phyloP scores from a whole-genome alignment of 2,113 vertebrate species.

The Cyanoderma ruficeps region DNA sequence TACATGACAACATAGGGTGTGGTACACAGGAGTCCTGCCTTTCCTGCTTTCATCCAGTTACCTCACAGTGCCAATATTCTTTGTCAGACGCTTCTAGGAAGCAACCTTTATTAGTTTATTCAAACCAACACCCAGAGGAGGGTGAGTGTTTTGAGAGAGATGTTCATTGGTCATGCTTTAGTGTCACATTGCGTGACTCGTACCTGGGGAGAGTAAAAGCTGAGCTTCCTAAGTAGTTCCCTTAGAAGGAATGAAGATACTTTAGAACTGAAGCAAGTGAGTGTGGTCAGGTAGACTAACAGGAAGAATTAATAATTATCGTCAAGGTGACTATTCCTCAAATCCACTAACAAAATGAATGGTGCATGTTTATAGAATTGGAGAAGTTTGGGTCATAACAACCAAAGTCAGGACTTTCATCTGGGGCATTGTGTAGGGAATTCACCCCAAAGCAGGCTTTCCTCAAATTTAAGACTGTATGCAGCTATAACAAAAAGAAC shows the following conservation, averaged over 20 bases:
- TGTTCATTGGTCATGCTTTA: neutral
- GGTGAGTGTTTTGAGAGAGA: neutral
- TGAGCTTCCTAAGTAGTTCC: neutral
- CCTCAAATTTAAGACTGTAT: neutral
- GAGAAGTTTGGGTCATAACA: neutral
- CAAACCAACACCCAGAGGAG: constrained; percentile 9
- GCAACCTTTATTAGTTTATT: neutral
- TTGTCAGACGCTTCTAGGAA: constrained; percentile 2
- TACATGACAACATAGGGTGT: neutral
- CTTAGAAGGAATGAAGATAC: neutral
- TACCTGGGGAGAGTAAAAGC: neutral
- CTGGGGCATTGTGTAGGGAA: neutral
- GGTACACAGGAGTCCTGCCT: neutral
- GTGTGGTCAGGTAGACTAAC: neutral
- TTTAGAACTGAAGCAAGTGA: neutral
- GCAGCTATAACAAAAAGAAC: neutral
- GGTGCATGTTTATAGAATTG: neutral
- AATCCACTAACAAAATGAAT: neutral
- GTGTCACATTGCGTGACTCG: neutral
- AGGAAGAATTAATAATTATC: neutral
- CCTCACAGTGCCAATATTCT: neutral
- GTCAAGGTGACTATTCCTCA: neutral
- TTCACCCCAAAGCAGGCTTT: neutral
- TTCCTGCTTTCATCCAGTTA: neutral
- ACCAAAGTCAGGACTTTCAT: neutral